Evolutionary conservation across 23 tunicate species (phyloP).

Genomic region (Trididemnum clinides): DNA sequence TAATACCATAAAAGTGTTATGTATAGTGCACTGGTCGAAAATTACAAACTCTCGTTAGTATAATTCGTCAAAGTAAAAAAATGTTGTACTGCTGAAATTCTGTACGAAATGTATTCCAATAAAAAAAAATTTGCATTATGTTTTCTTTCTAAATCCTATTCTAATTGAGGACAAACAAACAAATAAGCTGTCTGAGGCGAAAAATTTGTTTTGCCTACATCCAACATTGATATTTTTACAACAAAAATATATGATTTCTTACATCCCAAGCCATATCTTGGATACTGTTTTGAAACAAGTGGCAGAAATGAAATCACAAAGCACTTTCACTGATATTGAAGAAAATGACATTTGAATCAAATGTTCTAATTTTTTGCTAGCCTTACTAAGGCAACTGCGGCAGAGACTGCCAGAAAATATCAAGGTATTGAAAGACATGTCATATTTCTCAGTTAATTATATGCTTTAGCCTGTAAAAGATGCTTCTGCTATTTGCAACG

Average conservation of each 20-base stretch:
- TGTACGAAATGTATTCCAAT: conserved; percentile 44
- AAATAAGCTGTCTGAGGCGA: conserved; percentile 18
- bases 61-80: conserved; percentile 22
- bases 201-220: too few species aligned
- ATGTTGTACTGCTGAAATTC: conserved; percentile 48
- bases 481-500: background rate
- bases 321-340: too few species aligned
- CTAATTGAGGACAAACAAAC: conserved; percentile 17
- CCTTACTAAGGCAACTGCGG: too few species aligned
- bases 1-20: too few species aligned
- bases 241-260: too few species aligned
- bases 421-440: background rate
- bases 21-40: too few species aligned
- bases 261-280: too few species aligned
- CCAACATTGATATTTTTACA: too few species aligned
- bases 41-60: conserved; percentile 16
- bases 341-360: background rate
- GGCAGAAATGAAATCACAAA: too few species aligned
- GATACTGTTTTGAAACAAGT: too few species aligned
- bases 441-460: background rate
- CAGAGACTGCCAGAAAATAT: background rate
- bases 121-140: conserved; percentile 15
- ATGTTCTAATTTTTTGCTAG: too few species aligned
- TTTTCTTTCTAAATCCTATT: too few species aligned
- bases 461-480: background rate